Percentiles rank a stretch among this genome's conserved stretches.
These are phyloP conservation scores for Sycobia sp. DNA, from an alignment of 1,140 invertebrate species.

Conservation along the genomic window DNA sequence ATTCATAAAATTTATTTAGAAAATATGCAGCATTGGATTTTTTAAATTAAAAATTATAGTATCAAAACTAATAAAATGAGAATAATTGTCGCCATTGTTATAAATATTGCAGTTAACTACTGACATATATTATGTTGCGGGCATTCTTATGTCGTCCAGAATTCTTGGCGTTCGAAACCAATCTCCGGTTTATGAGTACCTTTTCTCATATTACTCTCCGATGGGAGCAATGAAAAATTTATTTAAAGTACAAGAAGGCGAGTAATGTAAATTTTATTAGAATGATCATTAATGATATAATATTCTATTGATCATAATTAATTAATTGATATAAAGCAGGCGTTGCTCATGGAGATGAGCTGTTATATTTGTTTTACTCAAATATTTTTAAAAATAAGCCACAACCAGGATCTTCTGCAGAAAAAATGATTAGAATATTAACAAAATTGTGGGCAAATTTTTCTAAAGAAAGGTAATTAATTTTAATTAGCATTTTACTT, in stretches of 20 bases:
- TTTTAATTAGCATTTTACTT: too few species aligned
- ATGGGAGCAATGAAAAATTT: conserved; percentile 50
- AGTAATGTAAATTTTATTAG: conserved; percentile 12
- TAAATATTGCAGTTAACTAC: conserved; percentile 43
- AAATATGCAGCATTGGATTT: too few species aligned
- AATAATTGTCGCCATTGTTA: too few species aligned
- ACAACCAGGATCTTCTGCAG: conserved; percentile 39
- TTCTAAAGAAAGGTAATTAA: conserved; percentile 61
- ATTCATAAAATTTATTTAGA: too few species aligned
- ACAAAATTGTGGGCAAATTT: conserved; percentile 63
- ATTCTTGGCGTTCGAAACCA: conserved; percentile 44
- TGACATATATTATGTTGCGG: conserved; percentile 44
- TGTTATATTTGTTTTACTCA: conserved; percentile 70
- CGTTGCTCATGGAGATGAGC: conserved; percentile 73
- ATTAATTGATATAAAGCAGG: conserved; percentile 47
- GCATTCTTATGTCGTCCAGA: conserved; percentile 39
- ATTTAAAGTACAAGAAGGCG: conserved; percentile 42
- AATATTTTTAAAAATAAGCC: conserved; percentile 49
- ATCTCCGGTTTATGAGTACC: conserved; percentile 52
- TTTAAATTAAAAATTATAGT: too few species aligned
- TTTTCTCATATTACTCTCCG: conserved; percentile 48
- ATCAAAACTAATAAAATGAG: too few species aligned
- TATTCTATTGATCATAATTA: too few species aligned
- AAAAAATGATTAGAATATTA: conserved; percentile 38
- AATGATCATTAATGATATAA: too few species aligned